Base-by-base conservation (phyloP, 2,113 vertebrate genomes). In the Misgurnus mizolepis region DNA sequence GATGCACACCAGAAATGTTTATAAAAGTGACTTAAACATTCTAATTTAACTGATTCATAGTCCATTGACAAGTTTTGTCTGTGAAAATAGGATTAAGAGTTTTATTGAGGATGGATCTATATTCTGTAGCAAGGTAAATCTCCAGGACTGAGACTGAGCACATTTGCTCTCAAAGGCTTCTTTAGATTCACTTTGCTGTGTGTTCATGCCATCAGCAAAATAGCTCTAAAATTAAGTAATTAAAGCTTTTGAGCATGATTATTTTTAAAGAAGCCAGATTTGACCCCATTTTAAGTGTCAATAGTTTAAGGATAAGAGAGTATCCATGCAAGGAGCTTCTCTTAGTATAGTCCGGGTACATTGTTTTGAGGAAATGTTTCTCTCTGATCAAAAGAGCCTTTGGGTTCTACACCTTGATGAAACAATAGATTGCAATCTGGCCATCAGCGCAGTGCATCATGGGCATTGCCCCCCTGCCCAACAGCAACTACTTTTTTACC, bases 291-390 rank as follows among this genome's bases (percentile, higher is more conserved):
- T 50, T 22, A 22, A 70, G 49, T 70, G 68, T 70, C 27, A 12
- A 53, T 7, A 41, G 10, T 60, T 43, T 10, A 43, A 60, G 6
- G n/a, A 43, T 43, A 45, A 71, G 34, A 71, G 27, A 12, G 9
- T 1, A 70, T 39, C 4, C 14, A 50, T 1, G 43, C 5, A 45
- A 27, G 34, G 68, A 88, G 82, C 69, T 39, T 62, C 41, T 77
- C 5, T 62, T 43, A 50, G 40, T 61, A 83, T 79, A 67, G 85
- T 79, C 80, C 81, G 68, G 27, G 40, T 83, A 71, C 84, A 72
- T 82, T 89, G 88, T 89, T 89, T 87, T 67, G 67, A 84, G 83
- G 86, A 83, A 78, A 70, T 83, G 89, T 91, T 89, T 90, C 86
- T 88, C 77, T 82, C 85, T 90, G 88, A 89, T 84, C 88, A 89